Conservation (phyloP, 1,140 invertebrate genomes). For the Leucophenga varia region DNA sequence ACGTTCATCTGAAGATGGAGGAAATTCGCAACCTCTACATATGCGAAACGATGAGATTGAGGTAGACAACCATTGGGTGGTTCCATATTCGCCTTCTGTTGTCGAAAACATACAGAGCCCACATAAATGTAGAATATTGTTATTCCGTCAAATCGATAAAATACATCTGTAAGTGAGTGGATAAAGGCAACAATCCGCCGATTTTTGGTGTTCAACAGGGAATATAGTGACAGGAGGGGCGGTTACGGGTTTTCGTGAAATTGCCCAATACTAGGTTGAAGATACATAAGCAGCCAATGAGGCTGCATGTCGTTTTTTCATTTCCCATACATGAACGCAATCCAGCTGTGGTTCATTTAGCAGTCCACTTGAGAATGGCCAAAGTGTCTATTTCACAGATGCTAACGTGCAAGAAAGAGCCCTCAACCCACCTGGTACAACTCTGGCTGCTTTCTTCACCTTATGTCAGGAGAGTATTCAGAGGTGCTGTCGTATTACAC, state of each 20-base stretch:
- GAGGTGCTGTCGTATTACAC: constrained; percentile 54
- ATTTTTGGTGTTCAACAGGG: neutral
- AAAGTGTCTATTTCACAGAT: constrained; percentile 44
- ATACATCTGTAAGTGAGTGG: too few species aligned
- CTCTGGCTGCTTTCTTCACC: constrained; percentile 48
- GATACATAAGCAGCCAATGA: too few species aligned
- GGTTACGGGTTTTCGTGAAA: too few species aligned
- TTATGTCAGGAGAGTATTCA: constrained; percentile 32
- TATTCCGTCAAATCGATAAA: too few species aligned
- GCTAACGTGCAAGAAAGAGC: constrained; percentile 25
- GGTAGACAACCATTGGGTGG: constrained; percentile 30
- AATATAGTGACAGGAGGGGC: neutral
- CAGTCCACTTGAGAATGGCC: too few species aligned
- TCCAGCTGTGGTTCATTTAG: too few species aligned
- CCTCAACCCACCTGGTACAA: constrained; percentile 27
- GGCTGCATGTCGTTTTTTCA: too few species aligned
- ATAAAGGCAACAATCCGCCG: neutral
- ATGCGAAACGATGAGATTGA: constrained; percentile 11
- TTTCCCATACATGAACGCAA: too few species aligned
- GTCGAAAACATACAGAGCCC: constrained; percentile 21
- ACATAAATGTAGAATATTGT: constrained; percentile 46
- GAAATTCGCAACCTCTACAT: constrained; percentile 38
- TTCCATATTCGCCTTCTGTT: too few species aligned
- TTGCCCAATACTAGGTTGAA: constrained; percentile 37
- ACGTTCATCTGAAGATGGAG: constrained; percentile 41